Conservation (phyloP, 1,140 invertebrate species). For the Drosophila navojoa region DNA sequence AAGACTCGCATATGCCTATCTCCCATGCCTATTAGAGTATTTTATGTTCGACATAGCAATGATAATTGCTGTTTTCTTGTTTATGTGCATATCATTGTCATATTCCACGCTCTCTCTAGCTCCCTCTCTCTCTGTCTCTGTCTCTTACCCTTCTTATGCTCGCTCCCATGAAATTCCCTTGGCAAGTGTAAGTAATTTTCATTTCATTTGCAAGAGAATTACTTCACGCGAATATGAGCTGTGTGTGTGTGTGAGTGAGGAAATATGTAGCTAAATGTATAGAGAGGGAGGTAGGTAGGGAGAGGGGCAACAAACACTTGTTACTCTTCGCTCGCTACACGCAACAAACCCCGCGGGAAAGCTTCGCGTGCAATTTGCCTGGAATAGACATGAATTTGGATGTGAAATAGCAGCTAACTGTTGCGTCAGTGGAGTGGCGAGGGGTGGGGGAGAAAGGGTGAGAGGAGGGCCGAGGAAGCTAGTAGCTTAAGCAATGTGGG, state of each 20-base stretch:
- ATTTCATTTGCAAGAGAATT: slow-evolving; percentile 63
- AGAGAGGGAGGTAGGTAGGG: neutral
- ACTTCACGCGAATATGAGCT: slow-evolving; percentile 8
- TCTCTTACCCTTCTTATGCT: neutral
- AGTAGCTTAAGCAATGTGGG: slow-evolving; percentile 1
- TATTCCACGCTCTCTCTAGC: neutral
- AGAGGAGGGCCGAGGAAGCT: too few species aligned
- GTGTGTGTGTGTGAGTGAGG: neutral
- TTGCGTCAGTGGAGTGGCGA: slow-evolving; percentile 1
- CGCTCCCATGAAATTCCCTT: slow-evolving; percentile 20
- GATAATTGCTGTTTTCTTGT: slow-evolving; percentile 1
- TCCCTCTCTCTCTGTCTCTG: neutral
- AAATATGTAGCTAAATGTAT: neutral
- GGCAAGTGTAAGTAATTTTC: slow-evolving; percentile 58
- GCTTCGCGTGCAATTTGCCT: slow-evolving; percentile 58
- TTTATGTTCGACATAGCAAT: neutral
- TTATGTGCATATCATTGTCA: slow-evolving; percentile 30
- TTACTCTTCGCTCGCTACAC: slow-evolving; percentile 49
- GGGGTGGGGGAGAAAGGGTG: neutral
- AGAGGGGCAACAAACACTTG: slow-evolving; percentile 60
- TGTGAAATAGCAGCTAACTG: slow-evolving; percentile 4
- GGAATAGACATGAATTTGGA: slow-evolving; percentile 10
- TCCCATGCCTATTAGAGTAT: neutral
- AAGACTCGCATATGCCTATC: neutral
- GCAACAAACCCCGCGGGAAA: slow-evolving; percentile 57